Evolutionary conservation across 1,140 invertebrate genomes (phyloP).

Genomic region (Tribolium madens): DNA sequence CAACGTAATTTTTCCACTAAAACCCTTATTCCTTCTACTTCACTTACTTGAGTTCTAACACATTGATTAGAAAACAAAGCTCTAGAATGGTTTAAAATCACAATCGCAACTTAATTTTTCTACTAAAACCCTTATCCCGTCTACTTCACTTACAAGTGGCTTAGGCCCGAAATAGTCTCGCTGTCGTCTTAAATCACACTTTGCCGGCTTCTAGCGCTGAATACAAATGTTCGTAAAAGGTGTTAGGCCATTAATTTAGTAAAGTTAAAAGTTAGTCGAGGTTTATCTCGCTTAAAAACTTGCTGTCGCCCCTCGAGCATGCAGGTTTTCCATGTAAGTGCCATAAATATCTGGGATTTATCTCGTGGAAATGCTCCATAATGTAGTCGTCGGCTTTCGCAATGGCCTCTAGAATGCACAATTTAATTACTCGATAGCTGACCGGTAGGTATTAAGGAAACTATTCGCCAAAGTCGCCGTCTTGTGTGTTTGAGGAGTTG

Average conservation of each 20-base stretch:
- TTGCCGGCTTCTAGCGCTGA: constrained; percentile 33
- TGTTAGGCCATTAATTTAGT: constrained; percentile 61
- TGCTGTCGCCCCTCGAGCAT: constrained; percentile 19
- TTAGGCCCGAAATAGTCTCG: neutral
- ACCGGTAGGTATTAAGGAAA: constrained; percentile 63
- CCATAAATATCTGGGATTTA: constrained; percentile 66
- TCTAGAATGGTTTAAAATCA: no score
- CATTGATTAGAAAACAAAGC: no score
- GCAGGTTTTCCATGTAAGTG: constrained; percentile 65
- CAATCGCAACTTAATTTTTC: no score
- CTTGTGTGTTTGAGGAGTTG: constrained; percentile 58
- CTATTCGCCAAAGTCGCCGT: constrained; percentile 61
- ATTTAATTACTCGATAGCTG: constrained; percentile 62
- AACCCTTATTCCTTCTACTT: no score
- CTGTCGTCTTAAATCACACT: neutral
- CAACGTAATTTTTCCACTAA: no score
- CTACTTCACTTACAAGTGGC: no score
- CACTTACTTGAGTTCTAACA: no score
- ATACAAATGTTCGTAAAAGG: constrained; percentile 61
- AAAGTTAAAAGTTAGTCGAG: constrained; percentile 58
- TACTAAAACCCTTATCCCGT: no score
- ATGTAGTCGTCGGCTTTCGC: constrained; percentile 61
- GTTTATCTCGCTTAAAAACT: constrained; percentile 47
- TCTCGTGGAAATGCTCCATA: constrained; percentile 65
- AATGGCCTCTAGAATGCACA: constrained; percentile 60